Evolutionary conservation across 1,140 invertebrate species (phyloP), one percentile per base, ranked within the genome.

Genomic region (Chironomus tepperi): DNA sequence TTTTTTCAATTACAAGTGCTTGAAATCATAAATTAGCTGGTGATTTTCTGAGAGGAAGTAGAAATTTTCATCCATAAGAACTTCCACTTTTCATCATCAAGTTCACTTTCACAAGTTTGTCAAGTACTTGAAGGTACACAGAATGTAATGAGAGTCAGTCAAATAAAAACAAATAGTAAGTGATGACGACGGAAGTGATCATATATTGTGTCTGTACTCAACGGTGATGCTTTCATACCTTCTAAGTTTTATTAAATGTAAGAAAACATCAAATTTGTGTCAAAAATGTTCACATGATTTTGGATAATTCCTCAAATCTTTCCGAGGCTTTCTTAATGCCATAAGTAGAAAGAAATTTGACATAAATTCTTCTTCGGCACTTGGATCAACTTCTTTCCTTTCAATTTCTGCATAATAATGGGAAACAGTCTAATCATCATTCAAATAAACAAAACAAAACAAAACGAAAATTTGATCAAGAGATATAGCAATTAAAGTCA

Each of bases 241-340:
- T 12, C 47, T n/a, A 57, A 57, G 47, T 57, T n/a, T 57, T 57
- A 57, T 57, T 57, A 57, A 57, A 57, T 57, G n/a, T 15, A 57
- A 57, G 47, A 57, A 57, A 57, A 57, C n/a, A 9, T n/a, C 3
- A 57, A 57, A 57, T n/a, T 57, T 57, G 47, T 57, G 47, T 57
- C 47, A 57, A 57, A 57, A 57, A 57, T 57, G 47, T 57, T 57
- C 47, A 57, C 47, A 57, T 57, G 47, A 57, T 57, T 57, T 57
- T 12, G 47, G 43, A 9, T 47, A 47, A 15, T 10, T 9, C 9
- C 43, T 47, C 15, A 47, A 47, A 9, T 47, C 43, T 9, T 47
- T 8, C 8, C 43, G 43, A 47, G 43, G 8, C 8, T 47, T 47
- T 34, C 24, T 34, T 34, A 34, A 34, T 34, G 24, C 24, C 24